phyloP scores from a whole-genome alignment of 2,797 vertebrate genomes.

The Telmatherina bonti region DNA sequence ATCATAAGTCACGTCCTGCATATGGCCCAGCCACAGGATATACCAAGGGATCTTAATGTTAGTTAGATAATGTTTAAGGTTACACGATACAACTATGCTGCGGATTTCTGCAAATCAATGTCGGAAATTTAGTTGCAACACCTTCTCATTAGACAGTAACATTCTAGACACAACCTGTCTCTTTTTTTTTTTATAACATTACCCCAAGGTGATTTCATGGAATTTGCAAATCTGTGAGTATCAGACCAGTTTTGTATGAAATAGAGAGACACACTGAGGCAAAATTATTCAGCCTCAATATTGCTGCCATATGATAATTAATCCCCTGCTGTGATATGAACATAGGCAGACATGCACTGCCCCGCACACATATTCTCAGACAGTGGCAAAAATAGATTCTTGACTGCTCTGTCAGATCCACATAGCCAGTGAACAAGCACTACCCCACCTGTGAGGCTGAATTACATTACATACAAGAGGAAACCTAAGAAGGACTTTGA shows the following conservation, averaged over 20 bases:
- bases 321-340: conserved; percentile 47
- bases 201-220: neutral
- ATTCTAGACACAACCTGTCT: neutral
- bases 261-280: conserved; percentile 13
- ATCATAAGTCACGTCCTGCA: conserved; percentile 44
- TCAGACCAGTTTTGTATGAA: conserved; percentile 15
- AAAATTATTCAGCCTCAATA: conserved; percentile 38
- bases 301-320: conserved; percentile 48
- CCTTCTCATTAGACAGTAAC: conserved; percentile 7
- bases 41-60: conserved; percentile 27
- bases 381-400: conserved; percentile 25
- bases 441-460: conserved; percentile 53
- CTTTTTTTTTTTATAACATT: conserved; percentile 1
- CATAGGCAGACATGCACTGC: conserved; percentile 21
- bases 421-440: conserved; percentile 38
- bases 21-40: conserved; percentile 28
- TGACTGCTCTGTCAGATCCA: conserved; percentile 31
- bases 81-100: conserved; percentile 13
- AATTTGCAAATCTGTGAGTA: conserved; percentile 21
- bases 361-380: conserved; percentile 32
- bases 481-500: conserved; percentile 25
- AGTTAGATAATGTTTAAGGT: conserved; percentile 34
- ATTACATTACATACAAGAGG: conserved; percentile 42
- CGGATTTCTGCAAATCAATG: neutral
- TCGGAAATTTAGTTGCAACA: neutral